Base-by-base conservation (phyloP, 2,888 invertebrate genomes). In the Cosmorhoe ocellata region DNA sequence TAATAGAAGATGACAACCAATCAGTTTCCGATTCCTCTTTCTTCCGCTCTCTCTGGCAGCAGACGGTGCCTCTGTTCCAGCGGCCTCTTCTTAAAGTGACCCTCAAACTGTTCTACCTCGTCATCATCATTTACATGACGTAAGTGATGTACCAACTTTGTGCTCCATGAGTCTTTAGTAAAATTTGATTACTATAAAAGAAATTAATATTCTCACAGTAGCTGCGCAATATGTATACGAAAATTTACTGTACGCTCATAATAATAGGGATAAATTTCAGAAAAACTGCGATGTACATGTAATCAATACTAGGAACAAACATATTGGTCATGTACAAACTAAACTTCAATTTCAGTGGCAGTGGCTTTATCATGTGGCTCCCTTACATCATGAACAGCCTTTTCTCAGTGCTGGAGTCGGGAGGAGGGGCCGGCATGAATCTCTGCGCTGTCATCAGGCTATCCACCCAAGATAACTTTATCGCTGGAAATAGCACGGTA, bases 41-140 rank as follows among this genome's bases (percentile, higher is more conserved):
- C 67, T 54, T 86, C 34, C 66, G 58, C n/a, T 80, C 82, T 0
- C 59, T 89, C 13, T 85, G 83, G 84, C 76, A 82, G 33, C 93
- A 94, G 73, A 91, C 92, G 0, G 81, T 80, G 24, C 88, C 87
- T 0, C 76, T 94, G 38, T 92, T 93, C 66, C 81, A 76, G 37
- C 74, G 86, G 0, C 92, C 93, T 0, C 69, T 93, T 9, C 64
- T 93, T 9, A 85, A 80, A 46, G 82, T 86, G 27, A 93, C 93
- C 0, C 56, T 91, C 0, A 88, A 93, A 24, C 86, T 92, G 1
- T 92, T 92, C 74, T 84, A 90, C 32, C 84, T 94, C 3, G 92
- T 93, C 68, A 91, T 92, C 64, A 77, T 92, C 11, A 93, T 94
- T 58, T 90, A 90, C 37, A 85, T 84, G 81, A 90, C 90, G 90